These are phyloP conservation scores for Gryllus bimaculatus DNA, from an alignment of 1,140 invertebrate genomes.

Conservation along the genomic window DNA sequence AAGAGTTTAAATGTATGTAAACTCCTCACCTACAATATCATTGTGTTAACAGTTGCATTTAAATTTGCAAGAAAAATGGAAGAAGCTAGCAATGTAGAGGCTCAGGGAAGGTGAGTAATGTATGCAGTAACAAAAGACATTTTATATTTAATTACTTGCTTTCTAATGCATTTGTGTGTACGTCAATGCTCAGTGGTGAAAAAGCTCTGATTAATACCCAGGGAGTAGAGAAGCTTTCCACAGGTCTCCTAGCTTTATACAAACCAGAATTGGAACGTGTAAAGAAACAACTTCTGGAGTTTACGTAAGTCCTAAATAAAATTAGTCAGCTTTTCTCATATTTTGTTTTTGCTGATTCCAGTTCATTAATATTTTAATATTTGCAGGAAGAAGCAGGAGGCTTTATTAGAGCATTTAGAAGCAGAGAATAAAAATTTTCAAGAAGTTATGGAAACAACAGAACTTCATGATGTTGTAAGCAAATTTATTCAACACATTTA, in stretches of 20 bases:
- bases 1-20: too few relatives aligned
- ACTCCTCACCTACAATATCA: background rate
- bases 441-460: constrained; percentile 31
- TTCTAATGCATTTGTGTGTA: background rate
- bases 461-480: constrained; percentile 34
- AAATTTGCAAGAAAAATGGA: too few relatives aligned
- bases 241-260: constrained; percentile 33
- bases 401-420: constrained; percentile 33
- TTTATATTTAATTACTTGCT: background rate
- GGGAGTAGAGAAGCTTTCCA: constrained; percentile 29
- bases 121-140: too few relatives aligned
- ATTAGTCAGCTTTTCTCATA: too few relatives aligned
- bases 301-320: constrained; percentile 30
- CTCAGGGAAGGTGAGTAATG: too few relatives aligned
- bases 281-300: constrained; percentile 33
- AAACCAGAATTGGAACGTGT: constrained; percentile 32
- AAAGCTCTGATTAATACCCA: constrained; percentile 9
- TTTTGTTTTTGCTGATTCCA: too few relatives aligned
- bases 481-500: background rate
- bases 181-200: background rate
- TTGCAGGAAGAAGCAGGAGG: constrained; percentile 34
- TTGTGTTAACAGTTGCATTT: background rate
- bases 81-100: too few relatives aligned
- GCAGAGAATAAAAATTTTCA: constrained; percentile 34
- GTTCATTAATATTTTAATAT: background rate